A percentile compares a stretch with the other conserved stretches of the same genome.
phyloP scores from a whole-genome alignment of 2,113 vertebrate genomes.

The Athene noctua region DNA sequence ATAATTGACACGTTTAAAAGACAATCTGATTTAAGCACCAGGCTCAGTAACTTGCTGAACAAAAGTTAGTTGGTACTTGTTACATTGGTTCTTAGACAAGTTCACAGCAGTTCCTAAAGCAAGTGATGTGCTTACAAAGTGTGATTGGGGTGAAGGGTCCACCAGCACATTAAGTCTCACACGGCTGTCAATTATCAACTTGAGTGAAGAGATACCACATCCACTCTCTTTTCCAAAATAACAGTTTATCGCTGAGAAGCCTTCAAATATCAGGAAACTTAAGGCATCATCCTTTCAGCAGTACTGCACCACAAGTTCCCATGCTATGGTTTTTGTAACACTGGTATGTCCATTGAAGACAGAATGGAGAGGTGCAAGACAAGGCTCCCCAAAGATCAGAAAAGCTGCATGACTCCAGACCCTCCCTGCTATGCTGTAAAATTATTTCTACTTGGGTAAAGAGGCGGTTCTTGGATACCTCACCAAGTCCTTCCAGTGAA shows the following conservation, averaged over 20 bases:
- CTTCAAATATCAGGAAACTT: neutral
- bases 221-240: neutral
- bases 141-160: neutral
- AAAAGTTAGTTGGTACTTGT: neutral
- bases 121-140: neutral
- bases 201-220: neutral
- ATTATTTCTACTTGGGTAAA: neutral
- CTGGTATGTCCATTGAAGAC: accelerated
- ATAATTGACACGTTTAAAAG: neutral
- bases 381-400: neutral
- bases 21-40: neutral
- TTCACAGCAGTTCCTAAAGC: neutral
- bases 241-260: neutral
- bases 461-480: neutral
- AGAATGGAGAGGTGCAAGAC: neutral
- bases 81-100: neutral
- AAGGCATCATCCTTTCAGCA: neutral
- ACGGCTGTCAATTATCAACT: neutral
- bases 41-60: neutral
- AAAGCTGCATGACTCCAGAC: neutral
- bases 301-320: neutral
- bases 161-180: neutral
- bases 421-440: neutral
- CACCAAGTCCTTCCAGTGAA: neutral
- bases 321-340: neutral